Conservation (phyloP, 2,888 invertebrate species). For the Catotricha subobsoleta region DNA sequence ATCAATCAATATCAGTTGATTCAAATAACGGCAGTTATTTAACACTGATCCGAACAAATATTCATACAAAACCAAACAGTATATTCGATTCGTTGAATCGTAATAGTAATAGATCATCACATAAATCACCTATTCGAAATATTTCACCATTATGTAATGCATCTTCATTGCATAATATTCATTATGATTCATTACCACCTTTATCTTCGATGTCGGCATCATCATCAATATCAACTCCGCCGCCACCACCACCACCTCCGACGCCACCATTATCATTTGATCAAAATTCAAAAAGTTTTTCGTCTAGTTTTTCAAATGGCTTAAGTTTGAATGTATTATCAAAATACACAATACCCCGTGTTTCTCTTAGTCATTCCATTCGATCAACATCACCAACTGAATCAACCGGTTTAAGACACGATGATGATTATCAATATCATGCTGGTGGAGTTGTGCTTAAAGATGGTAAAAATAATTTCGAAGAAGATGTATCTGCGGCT, state of each 20-base stretch:
- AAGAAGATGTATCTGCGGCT: too few species aligned
- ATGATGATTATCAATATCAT: background rate
- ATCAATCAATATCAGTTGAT: background rate
- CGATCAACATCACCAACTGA: background rate
- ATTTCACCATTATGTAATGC: background rate
- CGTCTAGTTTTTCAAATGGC: background rate
- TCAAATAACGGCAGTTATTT: slow-evolving; percentile 1
- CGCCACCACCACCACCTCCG: slow-evolving; percentile 3
- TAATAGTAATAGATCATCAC: background rate
- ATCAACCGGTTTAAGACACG: background rate
- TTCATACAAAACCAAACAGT: background rate
- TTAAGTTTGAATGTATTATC: background rate
- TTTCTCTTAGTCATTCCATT: background rate
- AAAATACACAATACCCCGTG: slow-evolving; percentile 1
- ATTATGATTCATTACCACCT: background rate
- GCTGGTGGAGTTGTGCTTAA: too few species aligned
- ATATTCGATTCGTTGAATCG: too few species aligned
- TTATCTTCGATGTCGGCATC: background rate
- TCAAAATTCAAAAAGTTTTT: too few species aligned
- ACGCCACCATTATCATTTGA: too few species aligned
- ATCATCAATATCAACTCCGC: slow-evolving; percentile 2
- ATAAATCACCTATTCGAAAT: background rate
- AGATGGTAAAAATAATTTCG: too few species aligned
- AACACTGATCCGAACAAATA: background rate
- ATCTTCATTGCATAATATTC: background rate